Evolutionary conservation across 2,113 vertebrate species (phyloP).

Genomic region (Cochlearius cochlearius): DNA sequence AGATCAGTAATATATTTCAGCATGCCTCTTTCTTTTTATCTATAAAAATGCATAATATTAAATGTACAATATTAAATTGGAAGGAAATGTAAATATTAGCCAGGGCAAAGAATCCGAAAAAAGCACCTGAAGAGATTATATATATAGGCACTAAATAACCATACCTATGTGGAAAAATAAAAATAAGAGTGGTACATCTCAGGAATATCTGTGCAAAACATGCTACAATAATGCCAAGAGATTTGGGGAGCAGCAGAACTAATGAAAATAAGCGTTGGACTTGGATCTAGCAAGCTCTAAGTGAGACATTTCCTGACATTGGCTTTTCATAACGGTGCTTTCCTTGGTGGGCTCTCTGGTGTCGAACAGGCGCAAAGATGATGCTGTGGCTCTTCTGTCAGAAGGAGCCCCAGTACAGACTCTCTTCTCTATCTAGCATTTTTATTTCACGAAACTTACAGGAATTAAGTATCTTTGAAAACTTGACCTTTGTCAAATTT

Average conservation of each 20-base stretch:
- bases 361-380: fast-evolving
- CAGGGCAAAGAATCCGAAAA: neutral
- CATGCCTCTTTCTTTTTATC: neutral
- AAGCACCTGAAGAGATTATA: neutral
- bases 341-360: neutral
- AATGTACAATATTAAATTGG: neutral
- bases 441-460: neutral
- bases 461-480: neutral
- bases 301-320: neutral
- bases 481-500: neutral
- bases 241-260: neutral
- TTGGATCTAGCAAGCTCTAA: neutral
- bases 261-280: neutral
- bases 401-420: neutral
- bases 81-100: neutral
- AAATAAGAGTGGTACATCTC: neutral
- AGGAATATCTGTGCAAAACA: neutral
- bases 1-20: neutral
- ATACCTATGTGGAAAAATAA: neutral
- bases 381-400: neutral
- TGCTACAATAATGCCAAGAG: neutral
- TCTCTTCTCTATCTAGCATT: neutral
- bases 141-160: neutral
- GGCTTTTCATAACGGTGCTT: neutral
- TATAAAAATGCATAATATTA: neutral